Evolutionary conservation across 2,113 vertebrate genomes (phyloP).

Genomic region (Catagonus wagneri): DNA sequence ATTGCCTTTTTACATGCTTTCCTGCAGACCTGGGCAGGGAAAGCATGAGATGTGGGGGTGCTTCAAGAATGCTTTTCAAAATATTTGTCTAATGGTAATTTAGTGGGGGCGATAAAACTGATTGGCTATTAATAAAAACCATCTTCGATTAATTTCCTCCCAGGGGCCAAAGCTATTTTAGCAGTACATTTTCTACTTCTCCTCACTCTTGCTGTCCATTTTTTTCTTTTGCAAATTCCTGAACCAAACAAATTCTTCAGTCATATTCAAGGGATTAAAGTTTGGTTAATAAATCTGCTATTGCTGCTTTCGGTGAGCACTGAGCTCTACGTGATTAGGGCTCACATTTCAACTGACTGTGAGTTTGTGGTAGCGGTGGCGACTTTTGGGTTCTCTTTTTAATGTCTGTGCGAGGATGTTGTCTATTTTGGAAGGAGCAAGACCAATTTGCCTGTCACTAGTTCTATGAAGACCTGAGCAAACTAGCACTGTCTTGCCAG

Average conservation of each 20-base stretch:
- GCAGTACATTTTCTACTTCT: neutral
- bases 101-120: neutral
- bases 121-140: conserved; percentile 41
- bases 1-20: conserved; percentile 21
- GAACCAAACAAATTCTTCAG: conserved; percentile 38
- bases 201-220: conserved; percentile 21
- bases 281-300: conserved; percentile 52
- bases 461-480: conserved; percentile 47
- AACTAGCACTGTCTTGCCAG: neutral
- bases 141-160: conserved; percentile 44
- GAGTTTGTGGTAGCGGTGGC: neutral
- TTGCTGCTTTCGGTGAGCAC: conserved; percentile 47
- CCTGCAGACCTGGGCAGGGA: neutral
- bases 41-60: neutral
- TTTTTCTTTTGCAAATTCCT: conserved; percentile 39
- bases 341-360: conserved; percentile 42
- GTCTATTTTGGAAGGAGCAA: conserved; percentile 64
- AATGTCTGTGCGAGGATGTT: conserved; percentile 61
- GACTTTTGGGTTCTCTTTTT: conserved; percentile 54
- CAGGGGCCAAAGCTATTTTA: neutral
- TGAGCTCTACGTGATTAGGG: conserved; percentile 9
- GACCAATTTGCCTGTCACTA: conserved; percentile 64
- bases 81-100: conserved; percentile 49
- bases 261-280: conserved; percentile 20
- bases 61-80: conserved; percentile 35